Base-by-base conservation (phyloP, 2,888 invertebrate genomes). In the Lysandra coridon region DNA sequence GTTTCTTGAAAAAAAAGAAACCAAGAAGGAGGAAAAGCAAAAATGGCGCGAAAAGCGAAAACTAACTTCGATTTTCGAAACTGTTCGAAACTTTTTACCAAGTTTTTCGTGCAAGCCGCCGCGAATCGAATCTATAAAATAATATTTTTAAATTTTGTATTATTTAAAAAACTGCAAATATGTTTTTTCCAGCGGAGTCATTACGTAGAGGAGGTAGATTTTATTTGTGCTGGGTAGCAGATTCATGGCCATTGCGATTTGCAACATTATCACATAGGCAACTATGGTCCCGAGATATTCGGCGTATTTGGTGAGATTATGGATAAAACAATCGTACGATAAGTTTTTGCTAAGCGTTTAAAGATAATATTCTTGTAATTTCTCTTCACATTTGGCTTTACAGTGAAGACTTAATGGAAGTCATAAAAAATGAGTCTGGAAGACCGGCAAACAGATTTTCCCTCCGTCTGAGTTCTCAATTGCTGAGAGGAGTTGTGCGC, bases 161-260 rank as follows among this genome's bases (percentile, higher is more conserved):
- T 23, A 14, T 49, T 7, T 10, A 17, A 33, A 17, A 69, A 57
- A 33, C 69, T 49, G 17, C 14, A 75, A 88, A 83, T 84, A 93
- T 94, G 94, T 94, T 94, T 90, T 94, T 90, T 84, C 92, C 92
- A 0, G 89, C 85, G 2, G 89, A 91, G 64, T 91, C 91, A 1
- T 85, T 94, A 75, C 91, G 87, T 83, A 87, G 88, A 81, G 94
- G 94, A 14, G 94, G 94, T 37, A 88, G 89, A 82, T 94, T 94
- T 87, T 91, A 94, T 84, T 85, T 92, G 79, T 92, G 92, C 82
- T 94, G 94, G 94, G 88, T 94, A 7, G 94, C 93, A 44, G 94
- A 94, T 84, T 92, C 93, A 30, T 93, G 93, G 93, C 93, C 94
- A 3, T 81, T 89, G 53, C 88, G 90, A 79, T 94, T 94, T 87